A percentile compares a stretch with the other conserved stretches of the same genome.
Conservation (phyloP, 2,797 vertebrate species). For the Semotilus atromaculatus region DNA sequence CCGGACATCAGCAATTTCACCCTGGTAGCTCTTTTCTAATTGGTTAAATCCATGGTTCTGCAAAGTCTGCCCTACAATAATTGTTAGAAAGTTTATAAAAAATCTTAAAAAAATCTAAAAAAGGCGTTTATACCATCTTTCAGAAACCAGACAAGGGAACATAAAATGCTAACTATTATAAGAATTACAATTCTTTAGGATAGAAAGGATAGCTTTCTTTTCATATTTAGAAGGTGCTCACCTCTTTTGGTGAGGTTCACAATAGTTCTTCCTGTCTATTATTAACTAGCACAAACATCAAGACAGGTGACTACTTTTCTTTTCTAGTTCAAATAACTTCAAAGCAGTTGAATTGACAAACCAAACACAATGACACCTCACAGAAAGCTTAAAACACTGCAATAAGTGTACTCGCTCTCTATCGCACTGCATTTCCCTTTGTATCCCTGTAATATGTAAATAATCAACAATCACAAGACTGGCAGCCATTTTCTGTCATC, state of each 20-base stretch:
- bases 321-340: conserved; percentile 11
- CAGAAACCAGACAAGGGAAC: background rate
- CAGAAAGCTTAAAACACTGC: conserved; percentile 23
- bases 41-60: background rate
- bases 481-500: conserved; percentile 35
- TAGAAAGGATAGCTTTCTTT: background rate
- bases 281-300: conserved; percentile 40
- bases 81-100: too few species aligned
- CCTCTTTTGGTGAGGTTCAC: conserved; percentile 4
- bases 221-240: background rate
- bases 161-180: background rate
- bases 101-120: too few species aligned
- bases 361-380: conserved; percentile 9
- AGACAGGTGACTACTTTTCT: background rate
- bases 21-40: background rate
- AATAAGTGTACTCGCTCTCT: conserved; percentile 22
- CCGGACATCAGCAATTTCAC: background rate
- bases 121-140: background rate
- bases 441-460: conserved; percentile 61
- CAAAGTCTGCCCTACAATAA: background rate
- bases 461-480: conserved; percentile 63
- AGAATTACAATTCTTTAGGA: background rate
- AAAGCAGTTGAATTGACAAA: conserved; percentile 22
- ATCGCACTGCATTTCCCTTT: background rate
- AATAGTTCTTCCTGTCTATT: conserved; percentile 3